These are phyloP conservation scores for Pollenia labialis DNA, from an alignment of 2,888 invertebrate genomes.

Conservation along the genomic window DNA sequence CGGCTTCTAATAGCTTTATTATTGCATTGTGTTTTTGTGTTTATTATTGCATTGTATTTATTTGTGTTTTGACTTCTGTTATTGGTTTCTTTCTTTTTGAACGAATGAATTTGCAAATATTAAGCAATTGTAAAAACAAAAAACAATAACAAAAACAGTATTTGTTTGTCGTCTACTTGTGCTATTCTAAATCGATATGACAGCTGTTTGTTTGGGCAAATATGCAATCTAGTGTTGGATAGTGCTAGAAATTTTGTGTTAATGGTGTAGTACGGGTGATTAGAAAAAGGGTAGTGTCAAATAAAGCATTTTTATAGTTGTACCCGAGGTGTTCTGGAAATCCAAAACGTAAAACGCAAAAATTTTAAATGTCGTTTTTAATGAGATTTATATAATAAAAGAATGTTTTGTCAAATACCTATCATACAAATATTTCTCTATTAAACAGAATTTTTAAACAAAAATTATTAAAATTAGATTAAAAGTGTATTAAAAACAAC, in stretches of 20 bases:
- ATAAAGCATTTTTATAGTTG: neutral
- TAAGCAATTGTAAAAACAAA: slow-evolving; percentile 33
- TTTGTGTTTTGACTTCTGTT: slow-evolving; percentile 38
- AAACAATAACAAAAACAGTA: slow-evolving; percentile 52
- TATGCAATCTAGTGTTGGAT: slow-evolving; percentile 51
- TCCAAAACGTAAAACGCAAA: no score
- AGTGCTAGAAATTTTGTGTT: slow-evolving; percentile 16
- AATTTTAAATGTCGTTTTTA: no score
- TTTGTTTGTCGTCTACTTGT: slow-evolving; percentile 14
- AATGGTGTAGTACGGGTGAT: neutral
- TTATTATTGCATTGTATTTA: slow-evolving; percentile 23
- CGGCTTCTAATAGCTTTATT: slow-evolving; percentile 4
- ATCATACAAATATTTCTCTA: no score
- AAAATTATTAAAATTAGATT: no score
- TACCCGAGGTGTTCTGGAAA: no score
- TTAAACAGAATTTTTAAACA: no score
- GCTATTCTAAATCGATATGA: slow-evolving; percentile 42
- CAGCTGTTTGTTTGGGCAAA: slow-evolving; percentile 59
- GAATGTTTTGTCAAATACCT: no score
- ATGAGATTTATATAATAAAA: no score
- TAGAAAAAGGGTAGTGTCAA: neutral
- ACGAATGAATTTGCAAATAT: neutral
- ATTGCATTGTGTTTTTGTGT: slow-evolving; percentile 19
- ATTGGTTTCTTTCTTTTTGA: slow-evolving; percentile 25
- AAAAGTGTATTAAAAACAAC: no score